Conservation (phyloP, 2,797 vertebrate species). For the Crocidura indochinensis region DNA sequence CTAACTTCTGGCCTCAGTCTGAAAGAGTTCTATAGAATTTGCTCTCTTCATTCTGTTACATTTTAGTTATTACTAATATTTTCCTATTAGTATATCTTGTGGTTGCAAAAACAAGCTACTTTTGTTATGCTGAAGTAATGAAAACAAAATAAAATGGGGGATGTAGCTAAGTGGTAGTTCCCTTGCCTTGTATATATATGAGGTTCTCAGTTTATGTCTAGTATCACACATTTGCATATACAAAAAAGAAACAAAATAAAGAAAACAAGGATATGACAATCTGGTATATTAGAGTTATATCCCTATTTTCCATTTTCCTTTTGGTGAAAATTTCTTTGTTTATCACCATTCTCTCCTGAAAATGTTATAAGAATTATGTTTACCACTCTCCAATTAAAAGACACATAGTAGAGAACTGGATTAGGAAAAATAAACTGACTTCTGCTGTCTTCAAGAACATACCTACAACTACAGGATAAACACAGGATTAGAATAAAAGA, state of each 20-base stretch:
- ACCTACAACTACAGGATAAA: too few species aligned
- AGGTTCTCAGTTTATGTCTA: too few species aligned
- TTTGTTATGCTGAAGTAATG: constrained; percentile 16
- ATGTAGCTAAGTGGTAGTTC: too few species aligned
- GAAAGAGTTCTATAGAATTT: too few species aligned
- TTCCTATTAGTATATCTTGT: constrained; percentile 43
- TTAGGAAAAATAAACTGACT: too few species aligned
- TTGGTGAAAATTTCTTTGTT: neutral
- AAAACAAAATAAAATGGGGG: constrained; percentile 2
- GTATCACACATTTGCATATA: too few species aligned
- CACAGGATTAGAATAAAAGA: too few species aligned
- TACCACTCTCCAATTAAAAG: neutral
- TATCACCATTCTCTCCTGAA: neutral
- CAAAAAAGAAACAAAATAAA: too few species aligned
- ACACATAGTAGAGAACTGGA: too few species aligned
- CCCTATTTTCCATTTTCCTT: neutral
- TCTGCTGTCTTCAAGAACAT: too few species aligned
- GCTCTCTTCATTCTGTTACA: neutral
- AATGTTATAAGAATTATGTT: neutral
- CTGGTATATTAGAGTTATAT: neutral
- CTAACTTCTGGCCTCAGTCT: too few species aligned
- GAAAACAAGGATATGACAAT: neutral
- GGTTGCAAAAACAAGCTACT: constrained; percentile 53
- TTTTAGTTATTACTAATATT: constrained; percentile 36
- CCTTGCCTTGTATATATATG: too few species aligned